Base-by-base conservation (phyloP, 2,888 invertebrate genomes). In the Macroteleia sp. region DNA sequence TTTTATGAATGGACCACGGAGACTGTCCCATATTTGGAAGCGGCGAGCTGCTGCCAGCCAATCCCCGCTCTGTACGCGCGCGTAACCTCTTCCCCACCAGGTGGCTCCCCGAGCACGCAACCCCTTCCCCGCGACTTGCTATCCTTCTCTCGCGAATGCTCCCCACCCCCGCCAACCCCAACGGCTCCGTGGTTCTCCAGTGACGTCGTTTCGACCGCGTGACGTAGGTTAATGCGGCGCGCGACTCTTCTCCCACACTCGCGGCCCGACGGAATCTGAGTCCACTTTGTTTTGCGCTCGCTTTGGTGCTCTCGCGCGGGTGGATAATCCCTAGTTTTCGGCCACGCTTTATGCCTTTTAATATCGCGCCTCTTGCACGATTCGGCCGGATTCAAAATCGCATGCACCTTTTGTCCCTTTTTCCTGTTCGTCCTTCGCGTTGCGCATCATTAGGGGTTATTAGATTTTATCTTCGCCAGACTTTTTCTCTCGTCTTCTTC, bases 11-110 rank as follows among this genome's bases (percentile, higher is more conserved):
- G 95, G 94, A 95, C 93, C 92, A 92, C 92, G 92, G 93, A 91
- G 90, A 89, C 94, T 95, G 95, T 95, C 95, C 95, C 95, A 95
- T 95, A 95, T 95, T 95, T 95, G 95, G 95, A 94, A 95, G 94
- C 94, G 94, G 92, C 92, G 91, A 92, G 92, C 91, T 91, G 89
- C 91, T 84, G 89, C 87, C 90, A 91, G 91, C 93, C 93, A 93
- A 93, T 93, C 89, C 91, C 91, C 90, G 90, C 88, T 88, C 86
- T 85, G 67, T 77, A 73, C 79, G 78, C 74, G 74, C 79, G 75
- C 69, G 67, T 19, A n/a, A 54, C 67, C 61, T 52, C 64, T 61
- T 62, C 78, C 59, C 57, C 73, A 46, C 64, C 56, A 62, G 56
- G 73, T 64, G 54, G 56, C 64, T 20, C 62, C 30, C 14, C 56